These are phyloP conservation scores for Manacus vitellinus DNA, from an alignment of 2,113 vertebrate species.

Conservation along the genomic window DNA sequence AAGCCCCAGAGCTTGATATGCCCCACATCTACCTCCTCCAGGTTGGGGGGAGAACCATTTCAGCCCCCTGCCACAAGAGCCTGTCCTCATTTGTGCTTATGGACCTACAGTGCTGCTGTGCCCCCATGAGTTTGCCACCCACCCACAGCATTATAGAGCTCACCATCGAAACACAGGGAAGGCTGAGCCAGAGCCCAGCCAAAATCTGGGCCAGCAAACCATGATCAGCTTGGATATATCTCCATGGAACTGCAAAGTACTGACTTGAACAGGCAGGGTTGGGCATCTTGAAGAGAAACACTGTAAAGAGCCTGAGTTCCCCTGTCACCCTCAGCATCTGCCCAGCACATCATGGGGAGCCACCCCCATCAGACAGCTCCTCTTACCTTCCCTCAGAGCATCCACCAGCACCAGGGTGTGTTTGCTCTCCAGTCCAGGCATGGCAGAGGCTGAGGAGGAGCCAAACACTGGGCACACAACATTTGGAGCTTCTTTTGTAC, in stretches of 20 bases:
- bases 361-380: not conserved
- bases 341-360: not conserved
- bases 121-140: not conserved
- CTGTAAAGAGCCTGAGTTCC: not conserved
- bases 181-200: not conserved
- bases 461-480: not conserved
- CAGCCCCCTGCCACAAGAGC: rapidly evolving
- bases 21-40: not conserved
- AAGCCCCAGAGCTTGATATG: not conserved
- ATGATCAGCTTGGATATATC: rapidly evolving
- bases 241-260: not conserved
- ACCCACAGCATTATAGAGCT: not conserved
- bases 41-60: not conserved
- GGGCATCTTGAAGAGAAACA: not conserved
- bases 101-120: not conserved
- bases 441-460: rapidly evolving
- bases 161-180: rapidly evolving
- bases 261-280: not conserved
- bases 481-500: not conserved
- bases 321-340: not conserved
- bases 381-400: not conserved
- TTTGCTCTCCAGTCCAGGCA: not conserved
- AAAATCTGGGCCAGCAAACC: not conserved
- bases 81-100: not conserved
- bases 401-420: not conserved